Conservation (phyloP, 2,797 vertebrate species). For the Platyrinchus mystaceus region DNA sequence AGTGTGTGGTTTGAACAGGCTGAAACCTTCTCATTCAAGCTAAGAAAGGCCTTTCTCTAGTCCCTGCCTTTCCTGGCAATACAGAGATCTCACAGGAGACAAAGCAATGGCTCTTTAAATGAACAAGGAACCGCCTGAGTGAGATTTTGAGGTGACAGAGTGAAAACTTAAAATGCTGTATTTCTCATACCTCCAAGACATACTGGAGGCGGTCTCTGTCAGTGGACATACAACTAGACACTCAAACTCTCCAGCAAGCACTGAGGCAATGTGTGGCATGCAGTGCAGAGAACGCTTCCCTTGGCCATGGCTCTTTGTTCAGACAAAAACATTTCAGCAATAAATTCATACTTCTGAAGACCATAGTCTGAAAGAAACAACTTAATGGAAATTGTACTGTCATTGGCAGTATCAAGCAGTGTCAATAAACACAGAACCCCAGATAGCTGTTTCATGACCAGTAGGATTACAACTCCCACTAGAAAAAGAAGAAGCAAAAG, state of each 20-base stretch:
- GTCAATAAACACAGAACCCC: background rate
- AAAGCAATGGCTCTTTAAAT: background rate
- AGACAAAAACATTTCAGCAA: background rate
- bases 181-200: background rate
- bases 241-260: background rate
- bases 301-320: background rate
- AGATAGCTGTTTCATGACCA: background rate
- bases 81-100: background rate
- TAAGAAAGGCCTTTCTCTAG: background rate
- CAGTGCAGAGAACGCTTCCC: background rate
- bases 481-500: background rate
- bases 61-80: background rate
- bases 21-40: background rate
- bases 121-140: background rate
- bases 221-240: rapidly evolving
- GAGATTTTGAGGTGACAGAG: background rate
- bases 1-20: rapidly evolving
- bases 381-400: background rate
- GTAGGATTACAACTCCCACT: background rate
- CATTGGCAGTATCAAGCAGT: background rate
- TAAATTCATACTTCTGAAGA: constrained; percentile 1
- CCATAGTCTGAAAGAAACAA: background rate
- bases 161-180: background rate
- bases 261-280: background rate
- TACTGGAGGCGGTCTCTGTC: background rate